phyloP scores from a whole-genome alignment of 2,113 vertebrate genomes.

The Octodon degus region DNA sequence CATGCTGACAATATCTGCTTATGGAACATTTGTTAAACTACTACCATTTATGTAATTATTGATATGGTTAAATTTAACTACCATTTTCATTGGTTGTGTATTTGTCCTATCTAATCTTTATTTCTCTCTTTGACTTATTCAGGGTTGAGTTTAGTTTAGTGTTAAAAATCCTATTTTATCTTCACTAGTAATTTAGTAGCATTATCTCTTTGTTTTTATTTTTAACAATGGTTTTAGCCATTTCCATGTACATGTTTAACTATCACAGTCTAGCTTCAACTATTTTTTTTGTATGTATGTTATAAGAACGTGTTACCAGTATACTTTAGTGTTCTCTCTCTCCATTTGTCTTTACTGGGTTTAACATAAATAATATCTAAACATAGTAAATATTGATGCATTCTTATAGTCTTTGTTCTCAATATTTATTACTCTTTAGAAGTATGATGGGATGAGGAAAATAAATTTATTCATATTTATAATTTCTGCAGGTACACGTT shows the following conservation, averaged over 20 bases:
- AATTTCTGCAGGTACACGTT: not conserved
- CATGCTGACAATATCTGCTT: not conserved
- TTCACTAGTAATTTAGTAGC: not conserved
- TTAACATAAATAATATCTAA: not conserved
- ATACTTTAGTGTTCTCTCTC: not conserved
- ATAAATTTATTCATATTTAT: not conserved
- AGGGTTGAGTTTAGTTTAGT: not conserved
- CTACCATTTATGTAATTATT: constrained; percentile 5
- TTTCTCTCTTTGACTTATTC: not conserved
- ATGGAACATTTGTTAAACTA: not conserved
- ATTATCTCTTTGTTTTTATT: not conserved
- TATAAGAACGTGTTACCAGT: not conserved
- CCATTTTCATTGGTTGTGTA: not conserved
- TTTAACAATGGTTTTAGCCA: not conserved
- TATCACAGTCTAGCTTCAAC: not conserved
- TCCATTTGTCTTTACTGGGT: not conserved
- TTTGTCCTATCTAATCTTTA: not conserved
- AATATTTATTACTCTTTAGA: not conserved
- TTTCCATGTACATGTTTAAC: not conserved
- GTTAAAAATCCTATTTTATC: not conserved
- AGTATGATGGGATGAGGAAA: not conserved
- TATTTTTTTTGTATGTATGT: not conserved
- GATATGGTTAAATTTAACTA: not conserved
- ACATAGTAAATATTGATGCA: not conserved
- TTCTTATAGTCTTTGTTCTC: not conserved